These are phyloP conservation scores for Vultur gryphus DNA, from an alignment of 2,797 vertebrate species.

Conservation along the genomic window DNA sequence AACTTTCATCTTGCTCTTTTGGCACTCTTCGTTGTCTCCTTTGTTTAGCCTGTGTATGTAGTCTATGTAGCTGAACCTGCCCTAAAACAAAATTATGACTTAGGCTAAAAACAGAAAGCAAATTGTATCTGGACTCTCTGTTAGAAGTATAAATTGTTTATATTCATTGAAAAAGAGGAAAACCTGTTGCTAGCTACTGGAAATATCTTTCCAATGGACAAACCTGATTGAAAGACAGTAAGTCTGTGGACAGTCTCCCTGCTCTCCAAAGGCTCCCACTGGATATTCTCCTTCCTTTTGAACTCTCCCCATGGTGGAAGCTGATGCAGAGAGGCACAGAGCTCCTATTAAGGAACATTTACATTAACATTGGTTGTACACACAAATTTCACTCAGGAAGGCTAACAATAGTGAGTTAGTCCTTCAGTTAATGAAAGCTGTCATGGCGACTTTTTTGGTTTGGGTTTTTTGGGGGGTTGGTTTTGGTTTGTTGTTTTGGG, in stretches of 20 bases:
- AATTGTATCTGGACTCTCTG: not conserved
- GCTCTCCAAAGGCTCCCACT: not conserved
- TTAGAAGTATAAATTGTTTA: not conserved
- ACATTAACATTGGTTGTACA: not conserved
- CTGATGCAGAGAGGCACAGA: not conserved
- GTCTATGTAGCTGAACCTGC: not conserved
- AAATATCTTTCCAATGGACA: not conserved
- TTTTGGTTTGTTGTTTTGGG: not conserved
- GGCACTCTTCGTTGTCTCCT: not conserved
- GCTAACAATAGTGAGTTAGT: not conserved
- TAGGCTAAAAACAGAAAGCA: not conserved
- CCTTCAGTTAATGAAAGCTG: not conserved
- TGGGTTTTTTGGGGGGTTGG: accelerated
- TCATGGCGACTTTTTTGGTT: not conserved
- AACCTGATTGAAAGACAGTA: not conserved
- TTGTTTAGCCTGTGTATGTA: not conserved
- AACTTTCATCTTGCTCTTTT: not conserved
- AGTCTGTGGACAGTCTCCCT: not conserved
- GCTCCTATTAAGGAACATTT: not conserved
- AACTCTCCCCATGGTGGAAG: not conserved
- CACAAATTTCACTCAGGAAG: not conserved
- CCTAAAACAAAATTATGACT: not conserved
- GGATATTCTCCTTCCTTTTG: not conserved
- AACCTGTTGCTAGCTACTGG: not conserved
- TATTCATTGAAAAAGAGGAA: not conserved